Conservation (phyloP, 2,797 vertebrate species). For the Mionectes olivaceus region DNA sequence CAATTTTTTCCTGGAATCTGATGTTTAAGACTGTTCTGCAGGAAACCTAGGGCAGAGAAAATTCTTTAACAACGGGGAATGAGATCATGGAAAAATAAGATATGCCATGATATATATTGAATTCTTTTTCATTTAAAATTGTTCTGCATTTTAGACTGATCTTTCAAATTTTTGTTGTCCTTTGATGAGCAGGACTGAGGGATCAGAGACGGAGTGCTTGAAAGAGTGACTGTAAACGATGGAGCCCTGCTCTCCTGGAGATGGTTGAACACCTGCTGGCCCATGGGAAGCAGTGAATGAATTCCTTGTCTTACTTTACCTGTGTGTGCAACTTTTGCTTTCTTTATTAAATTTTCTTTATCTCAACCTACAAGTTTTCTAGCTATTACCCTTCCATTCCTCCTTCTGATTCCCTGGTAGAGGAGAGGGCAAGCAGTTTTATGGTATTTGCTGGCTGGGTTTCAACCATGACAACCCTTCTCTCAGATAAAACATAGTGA, state of each 20-base stretch:
- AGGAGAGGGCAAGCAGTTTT: accelerated
- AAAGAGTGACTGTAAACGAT: not conserved
- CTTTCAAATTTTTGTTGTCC: not conserved
- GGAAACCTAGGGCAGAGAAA: not conserved
- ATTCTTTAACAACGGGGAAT: not conserved
- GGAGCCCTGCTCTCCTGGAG: not conserved
- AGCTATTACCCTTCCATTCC: not conserved
- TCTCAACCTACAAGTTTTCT: not conserved
- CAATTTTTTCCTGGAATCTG: not conserved
- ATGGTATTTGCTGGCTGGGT: not conserved
- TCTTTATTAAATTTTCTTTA: not conserved
- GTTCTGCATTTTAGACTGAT: not conserved
- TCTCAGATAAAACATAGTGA: not conserved
- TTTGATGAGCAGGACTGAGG: not conserved
- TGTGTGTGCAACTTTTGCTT: not conserved
- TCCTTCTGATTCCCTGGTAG: not conserved
- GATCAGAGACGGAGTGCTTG: not conserved
- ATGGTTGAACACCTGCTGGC: not conserved
- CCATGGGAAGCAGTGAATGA: not conserved
- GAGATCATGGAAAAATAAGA: not conserved
- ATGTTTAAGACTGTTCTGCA: not conserved
- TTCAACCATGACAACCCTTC: accelerated
- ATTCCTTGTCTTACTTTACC: not conserved
- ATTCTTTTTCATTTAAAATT: not conserved
- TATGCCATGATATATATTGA: not conserved